Conservation (phyloP, 2,888 invertebrate genomes). For the Neoscelio sp. region DNA sequence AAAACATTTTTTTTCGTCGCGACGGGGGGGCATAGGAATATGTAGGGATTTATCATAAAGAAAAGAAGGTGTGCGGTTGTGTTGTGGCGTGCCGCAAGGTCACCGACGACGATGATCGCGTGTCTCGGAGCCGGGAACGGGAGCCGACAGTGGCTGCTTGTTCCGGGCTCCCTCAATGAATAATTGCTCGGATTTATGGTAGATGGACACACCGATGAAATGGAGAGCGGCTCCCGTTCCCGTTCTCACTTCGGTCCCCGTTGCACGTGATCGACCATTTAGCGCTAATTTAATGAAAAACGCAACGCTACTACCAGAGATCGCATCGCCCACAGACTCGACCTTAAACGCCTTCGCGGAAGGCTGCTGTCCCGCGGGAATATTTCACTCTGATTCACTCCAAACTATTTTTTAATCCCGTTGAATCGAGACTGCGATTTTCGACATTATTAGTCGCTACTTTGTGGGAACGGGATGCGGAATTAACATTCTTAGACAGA, state of each 20-base stretch:
- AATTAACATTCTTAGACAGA: constrained; percentile 55
- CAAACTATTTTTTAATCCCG: too few relatives aligned
- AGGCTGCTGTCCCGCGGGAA: constrained; percentile 64
- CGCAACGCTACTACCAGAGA: constrained; percentile 54
- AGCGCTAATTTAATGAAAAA: constrained; percentile 80
- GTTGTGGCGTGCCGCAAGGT: constrained; percentile 81
- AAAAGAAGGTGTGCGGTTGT: constrained; percentile 61
- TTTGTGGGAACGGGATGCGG: constrained; percentile 44
- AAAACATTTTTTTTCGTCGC: constrained; percentile 35
- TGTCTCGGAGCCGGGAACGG: constrained; percentile 77
- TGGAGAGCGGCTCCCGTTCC: constrained; percentile 66
- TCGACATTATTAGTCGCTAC: constrained; percentile 22
- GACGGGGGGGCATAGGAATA: constrained; percentile 32
- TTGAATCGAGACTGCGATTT: not conserved
- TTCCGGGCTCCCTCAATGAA: constrained; percentile 78
- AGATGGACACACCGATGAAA: constrained; percentile 64
- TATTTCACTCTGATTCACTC: constrained; percentile 44
- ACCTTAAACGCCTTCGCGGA: constrained; percentile 71
- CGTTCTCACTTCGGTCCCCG: constrained; percentile 73
- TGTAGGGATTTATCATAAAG: constrained; percentile 39
- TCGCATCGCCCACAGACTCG: constrained; percentile 50
- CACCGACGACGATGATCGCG: constrained; percentile 78
- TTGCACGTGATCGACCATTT: constrained; percentile 78
- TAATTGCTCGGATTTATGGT: constrained; percentile 75
- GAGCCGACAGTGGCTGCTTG: constrained; percentile 78